These are phyloP conservation scores for Ophonus ardosiacus DNA, from an alignment of 2,888 invertebrate species.

Conservation along the genomic window DNA sequence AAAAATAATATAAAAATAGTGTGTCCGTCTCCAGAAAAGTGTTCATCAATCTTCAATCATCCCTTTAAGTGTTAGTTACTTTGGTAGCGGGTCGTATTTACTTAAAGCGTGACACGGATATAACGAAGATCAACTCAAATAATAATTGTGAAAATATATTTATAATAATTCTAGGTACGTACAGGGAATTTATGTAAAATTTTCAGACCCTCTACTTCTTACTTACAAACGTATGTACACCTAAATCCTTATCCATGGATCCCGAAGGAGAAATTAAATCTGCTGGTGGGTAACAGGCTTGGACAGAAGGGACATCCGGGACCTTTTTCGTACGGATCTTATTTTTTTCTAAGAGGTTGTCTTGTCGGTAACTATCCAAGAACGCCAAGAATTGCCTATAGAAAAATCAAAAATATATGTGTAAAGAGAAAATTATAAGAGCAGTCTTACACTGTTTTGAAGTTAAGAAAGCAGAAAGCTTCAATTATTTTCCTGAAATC, in stretches of 20 bases:
- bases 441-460: too few species aligned
- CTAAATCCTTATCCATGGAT: conserved; percentile 17
- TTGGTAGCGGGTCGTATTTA: too few species aligned
- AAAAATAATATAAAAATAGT: too few species aligned
- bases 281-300: conserved; percentile 34
- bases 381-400: conserved; percentile 81
- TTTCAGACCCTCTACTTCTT: conserved; percentile 40
- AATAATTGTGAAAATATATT: not conserved
- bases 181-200: not conserved
- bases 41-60: too few species aligned
- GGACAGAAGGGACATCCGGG: conserved; percentile 36
- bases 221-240: conserved; percentile 34
- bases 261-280: conserved; percentile 34
- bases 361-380: conserved; percentile 80
- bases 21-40: too few species aligned
- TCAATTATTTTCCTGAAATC: too few species aligned
- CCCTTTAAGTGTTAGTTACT: too few species aligned
- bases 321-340: conserved; percentile 69
- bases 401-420: not conserved
- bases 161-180: not conserved
- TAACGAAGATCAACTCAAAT: too few species aligned
- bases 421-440: too few species aligned
- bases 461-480: too few species aligned
- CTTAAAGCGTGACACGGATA: too few species aligned
- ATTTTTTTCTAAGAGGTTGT: conserved; percentile 75